phyloP scores from a whole-genome alignment of 2,888 invertebrate genomes.

The Aleiodes testaceus region DNA sequence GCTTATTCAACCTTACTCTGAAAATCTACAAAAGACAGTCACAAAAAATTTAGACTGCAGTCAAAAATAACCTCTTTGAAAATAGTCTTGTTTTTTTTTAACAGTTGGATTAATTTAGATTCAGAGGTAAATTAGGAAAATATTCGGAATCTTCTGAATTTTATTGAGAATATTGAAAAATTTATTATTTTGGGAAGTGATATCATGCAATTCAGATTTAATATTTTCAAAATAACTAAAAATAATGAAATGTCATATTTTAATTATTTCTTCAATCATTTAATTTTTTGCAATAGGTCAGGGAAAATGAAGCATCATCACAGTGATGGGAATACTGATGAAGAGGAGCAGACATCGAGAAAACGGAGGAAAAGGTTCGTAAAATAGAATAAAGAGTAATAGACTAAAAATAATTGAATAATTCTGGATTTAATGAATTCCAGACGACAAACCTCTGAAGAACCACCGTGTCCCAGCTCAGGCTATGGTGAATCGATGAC shows the following conservation, averaged over 20 bases:
- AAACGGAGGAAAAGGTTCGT: slow-evolving; percentile 67
- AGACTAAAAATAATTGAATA: background rate
- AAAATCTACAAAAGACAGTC: too few relatives aligned
- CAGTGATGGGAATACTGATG: slow-evolving; percentile 67
- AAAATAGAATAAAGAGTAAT: background rate
- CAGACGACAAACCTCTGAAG: slow-evolving; percentile 64
- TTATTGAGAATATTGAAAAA: too few relatives aligned
- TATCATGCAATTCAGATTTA: too few relatives aligned
- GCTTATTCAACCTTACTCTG: too few relatives aligned
- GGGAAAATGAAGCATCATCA: slow-evolving; percentile 62
- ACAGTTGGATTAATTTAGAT: too few relatives aligned
- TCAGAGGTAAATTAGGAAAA: too few relatives aligned
- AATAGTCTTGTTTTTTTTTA: too few relatives aligned
- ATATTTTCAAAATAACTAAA: too few relatives aligned
- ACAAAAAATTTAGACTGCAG: too few relatives aligned
- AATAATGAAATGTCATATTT: background rate
- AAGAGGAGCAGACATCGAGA: slow-evolving; percentile 62
- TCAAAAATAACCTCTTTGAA: too few relatives aligned
- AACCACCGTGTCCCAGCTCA: slow-evolving; percentile 58
- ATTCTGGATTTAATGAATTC: slow-evolving; percentile 42
- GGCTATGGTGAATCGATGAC: slow-evolving; percentile 59
- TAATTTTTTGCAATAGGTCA: slow-evolving; percentile 54
- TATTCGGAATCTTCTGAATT: too few relatives aligned
- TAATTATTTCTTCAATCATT: slow-evolving; percentile 28
- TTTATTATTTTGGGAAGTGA: too few relatives aligned